Base-by-base conservation (phyloP, 2,888 invertebrate genomes). In the Folsomia manolachei region DNA sequence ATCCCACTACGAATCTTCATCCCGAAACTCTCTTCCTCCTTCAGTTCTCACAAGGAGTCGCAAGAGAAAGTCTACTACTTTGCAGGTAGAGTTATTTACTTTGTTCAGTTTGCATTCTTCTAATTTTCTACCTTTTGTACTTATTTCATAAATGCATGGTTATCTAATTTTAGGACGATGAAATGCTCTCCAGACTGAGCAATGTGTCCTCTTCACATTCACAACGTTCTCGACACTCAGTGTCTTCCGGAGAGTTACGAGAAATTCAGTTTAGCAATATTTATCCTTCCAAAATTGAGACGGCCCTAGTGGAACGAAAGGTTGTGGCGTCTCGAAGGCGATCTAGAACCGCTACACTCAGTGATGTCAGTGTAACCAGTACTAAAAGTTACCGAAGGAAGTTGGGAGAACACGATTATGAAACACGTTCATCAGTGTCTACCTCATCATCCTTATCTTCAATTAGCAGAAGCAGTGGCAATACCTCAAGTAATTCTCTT, bases 71-170 rank as follows among this genome's bases (percentile, higher is more conserved):
- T 78, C 75, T 2, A 71, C 39, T 27, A 75, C 73, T 7, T 65
- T 77, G 19, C 74, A 74, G 76, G 76, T 74, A 65, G 23, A 64
- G n/a, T n/a, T n/a, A n/a, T n/a, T n/a, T n/a, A n/a, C n/a, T n/a
- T n/a, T n/a, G n/a, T n/a, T n/a, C n/a, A n/a, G n/a, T n/a, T n/a
- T n/a, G n/a, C n/a, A n/a, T n/a, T n/a, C n/a, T n/a, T n/a, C n/a
- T n/a, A n/a, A n/a, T n/a, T n/a, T n/a, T n/a, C n/a, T n/a, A n/a
- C n/a, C n/a, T n/a, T n/a, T n/a, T n/a, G n/a, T n/a, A n/a, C n/a
- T n/a, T n/a, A n/a, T n/a, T 51, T 51, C 51, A 51, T 51, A 11
- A 51, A 51, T 19, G 21, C n/a, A 56, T 39, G 39, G 39, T 39
- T 39, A n/a, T n/a, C n/a, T n/a, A n/a, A 11, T 56, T 21, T 14